Percentiles rank a stretch among this genome's conserved stretches.
These are phyloP conservation scores for Nasonia oneida DNA, from an alignment of 2,888 invertebrate genomes.

Conservation along the genomic window DNA sequence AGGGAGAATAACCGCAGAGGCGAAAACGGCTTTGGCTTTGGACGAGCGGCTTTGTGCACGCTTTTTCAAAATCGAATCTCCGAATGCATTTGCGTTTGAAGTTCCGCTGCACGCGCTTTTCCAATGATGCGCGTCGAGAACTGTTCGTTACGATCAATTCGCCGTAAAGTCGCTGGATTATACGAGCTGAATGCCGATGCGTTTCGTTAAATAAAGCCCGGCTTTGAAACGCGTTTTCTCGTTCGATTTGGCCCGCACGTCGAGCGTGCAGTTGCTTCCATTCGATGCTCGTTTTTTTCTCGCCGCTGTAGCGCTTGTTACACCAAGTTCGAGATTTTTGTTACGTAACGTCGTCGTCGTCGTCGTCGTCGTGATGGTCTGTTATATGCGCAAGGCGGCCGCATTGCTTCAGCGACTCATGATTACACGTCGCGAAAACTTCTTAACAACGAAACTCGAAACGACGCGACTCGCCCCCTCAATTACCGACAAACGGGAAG, in stretches of 20 bases:
- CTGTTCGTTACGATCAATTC: neutral
- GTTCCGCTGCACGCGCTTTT: neutral
- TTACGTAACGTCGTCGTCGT: no score
- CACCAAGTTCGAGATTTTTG: no score
- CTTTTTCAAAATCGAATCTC: constrained; percentile 35
- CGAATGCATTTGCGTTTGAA: constrained; percentile 17
- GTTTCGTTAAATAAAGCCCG: neutral
- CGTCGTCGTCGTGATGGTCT: neutral
- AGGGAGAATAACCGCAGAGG: neutral
- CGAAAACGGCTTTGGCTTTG: neutral
- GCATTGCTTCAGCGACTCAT: neutral
- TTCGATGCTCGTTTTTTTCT: neutral
- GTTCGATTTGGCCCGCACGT: neutral
- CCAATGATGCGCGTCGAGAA: neutral
- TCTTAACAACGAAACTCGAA: constrained; percentile 10
- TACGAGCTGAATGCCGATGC: neutral
- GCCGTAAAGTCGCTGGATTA: neutral
- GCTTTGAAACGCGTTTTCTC: neutral
- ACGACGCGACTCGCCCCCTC: neutral
- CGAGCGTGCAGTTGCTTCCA: no score
- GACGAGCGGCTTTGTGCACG: constrained; percentile 14
- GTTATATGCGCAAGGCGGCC: neutral
- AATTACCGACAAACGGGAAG: constrained; percentile 21
- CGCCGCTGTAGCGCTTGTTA: neutral
- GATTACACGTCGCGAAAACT: neutral